A percentile compares a stretch with the other conserved stretches of the same genome.
phyloP scores from a whole-genome alignment of 2,113 vertebrate genomes.

The Apaloderma vittatum region DNA sequence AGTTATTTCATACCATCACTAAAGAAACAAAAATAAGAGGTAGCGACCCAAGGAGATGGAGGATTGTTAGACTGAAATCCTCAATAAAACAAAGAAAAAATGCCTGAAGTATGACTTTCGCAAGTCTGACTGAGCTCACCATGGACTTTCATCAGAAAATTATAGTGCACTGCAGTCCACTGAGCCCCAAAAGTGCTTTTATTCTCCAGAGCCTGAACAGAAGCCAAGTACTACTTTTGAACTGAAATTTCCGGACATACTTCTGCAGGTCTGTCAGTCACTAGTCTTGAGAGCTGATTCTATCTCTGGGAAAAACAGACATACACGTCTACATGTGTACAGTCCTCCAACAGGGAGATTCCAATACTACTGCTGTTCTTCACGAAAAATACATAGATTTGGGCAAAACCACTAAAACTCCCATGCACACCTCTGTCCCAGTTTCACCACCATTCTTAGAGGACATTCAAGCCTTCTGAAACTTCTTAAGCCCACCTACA shows the following conservation, averaged over 20 bases:
- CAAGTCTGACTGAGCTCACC: neutral
- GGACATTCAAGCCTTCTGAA: neutral
- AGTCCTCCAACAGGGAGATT: neutral
- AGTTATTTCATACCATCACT: neutral
- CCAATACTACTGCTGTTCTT: neutral
- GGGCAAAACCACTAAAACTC: neutral
- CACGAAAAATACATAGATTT: neutral
- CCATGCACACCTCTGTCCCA: neutral
- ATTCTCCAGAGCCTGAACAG: neutral
- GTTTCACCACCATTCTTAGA: neutral
- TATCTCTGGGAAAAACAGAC: neutral
- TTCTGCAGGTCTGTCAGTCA: neutral
- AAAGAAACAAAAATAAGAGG: constrained; percentile 2
- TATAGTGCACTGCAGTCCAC: neutral
- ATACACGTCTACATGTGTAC: neutral
- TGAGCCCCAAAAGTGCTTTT: neutral
- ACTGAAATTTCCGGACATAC: neutral
- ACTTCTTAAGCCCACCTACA: neutral
- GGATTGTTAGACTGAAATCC: neutral
- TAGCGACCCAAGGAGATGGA: neutral
- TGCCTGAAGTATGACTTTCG: neutral
- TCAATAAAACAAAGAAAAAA: neutral
- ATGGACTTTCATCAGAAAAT: constrained; percentile 9
- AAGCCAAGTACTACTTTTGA: neutral
- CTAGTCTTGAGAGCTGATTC: neutral